Percentiles rank a stretch among this genome's conserved stretches.
phyloP scores from a whole-genome alignment of 53 echinoderm and acorn worm genomes.

The Paracentrotus lividus region DNA sequence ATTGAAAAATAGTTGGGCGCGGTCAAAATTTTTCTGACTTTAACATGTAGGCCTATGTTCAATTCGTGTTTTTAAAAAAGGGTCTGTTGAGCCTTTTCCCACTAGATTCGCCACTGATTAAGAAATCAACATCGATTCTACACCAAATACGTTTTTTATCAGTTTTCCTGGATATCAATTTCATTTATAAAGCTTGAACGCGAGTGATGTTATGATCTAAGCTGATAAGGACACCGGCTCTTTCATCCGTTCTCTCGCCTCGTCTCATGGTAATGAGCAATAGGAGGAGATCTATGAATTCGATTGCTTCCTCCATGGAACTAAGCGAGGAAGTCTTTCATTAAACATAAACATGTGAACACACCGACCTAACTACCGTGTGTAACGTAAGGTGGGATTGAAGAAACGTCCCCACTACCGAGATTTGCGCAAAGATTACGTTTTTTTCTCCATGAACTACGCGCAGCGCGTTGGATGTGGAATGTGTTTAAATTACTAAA shows the following conservation, averaged over 20 bases:
- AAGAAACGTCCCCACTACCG: not conserved
- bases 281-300: constrained; percentile 21
- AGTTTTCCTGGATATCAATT: not conserved
- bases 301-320: constrained; percentile 43
- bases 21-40: too few species aligned
- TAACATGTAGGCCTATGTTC: too few species aligned
- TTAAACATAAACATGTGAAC: constrained; percentile 13
- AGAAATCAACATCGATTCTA: too few species aligned
- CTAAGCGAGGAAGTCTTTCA: constrained; percentile 56
- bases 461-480: not conserved
- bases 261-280: not conserved
- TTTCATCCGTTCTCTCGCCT: constrained; percentile 4
- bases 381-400: not conserved
- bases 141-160: not conserved
- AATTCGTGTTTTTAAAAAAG: too few species aligned
- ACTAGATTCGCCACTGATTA: too few species aligned
- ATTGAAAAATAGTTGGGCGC: too few species aligned
- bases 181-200: not conserved
- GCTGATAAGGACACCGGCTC: not conserved
- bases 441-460: not conserved
- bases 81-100: too few species aligned
- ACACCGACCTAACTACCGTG: not conserved
- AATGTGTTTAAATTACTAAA: not conserved
- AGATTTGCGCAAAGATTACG: not conserved
- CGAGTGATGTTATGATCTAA: not conserved